Evolutionary conservation across 2,888 invertebrate genomes (phyloP), one percentile per base, ranked within the genome.

Genomic region (Ophonus ardosiacus): DNA sequence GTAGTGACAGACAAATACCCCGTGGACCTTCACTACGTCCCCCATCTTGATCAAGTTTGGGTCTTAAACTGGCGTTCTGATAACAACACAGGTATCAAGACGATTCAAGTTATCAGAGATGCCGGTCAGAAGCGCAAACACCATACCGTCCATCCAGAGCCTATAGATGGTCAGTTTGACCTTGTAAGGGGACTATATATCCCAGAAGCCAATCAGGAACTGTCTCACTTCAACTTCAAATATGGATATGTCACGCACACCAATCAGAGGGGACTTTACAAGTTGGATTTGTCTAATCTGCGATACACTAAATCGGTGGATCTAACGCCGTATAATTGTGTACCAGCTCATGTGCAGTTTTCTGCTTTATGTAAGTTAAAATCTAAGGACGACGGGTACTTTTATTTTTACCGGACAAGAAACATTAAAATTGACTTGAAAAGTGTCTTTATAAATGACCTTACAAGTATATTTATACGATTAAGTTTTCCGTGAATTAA

Each of bases 201-300:
- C 86, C 95, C 94, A 6, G 93, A 93, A 17, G 90, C 92, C 24
- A 90, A 91, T 86, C 93, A 93, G 91, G 94, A 94, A 88, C 88
- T 92, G 86, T 90, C 91, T n/a, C 91, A 92, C 88, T 92, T 91
- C 88, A 91, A 90, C 88, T 95, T 94, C 91, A 94, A 94, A 88
- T 95, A 95, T 89, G 96, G 95, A 59, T 96, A 96, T 90, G 95
- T 95, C 63, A 94, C 94, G 59, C 96, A 96, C 90, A 93, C 93
- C 83, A 94, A 95, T 89, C 95, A 95, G 88, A 92, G 95, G 85
- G 95, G 95, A 18, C 92, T 96, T 89, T 95, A 95, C 91, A 96
- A 96, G 90, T 91, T 96, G 82, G 95, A 96, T 90, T 91, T 96
- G 89, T 93, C 93, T 71, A 94, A 95, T 89, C 93, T 96, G 93